Conservation (phyloP, 2,797 vertebrate genomes). For the Rachycentron canadum region DNA sequence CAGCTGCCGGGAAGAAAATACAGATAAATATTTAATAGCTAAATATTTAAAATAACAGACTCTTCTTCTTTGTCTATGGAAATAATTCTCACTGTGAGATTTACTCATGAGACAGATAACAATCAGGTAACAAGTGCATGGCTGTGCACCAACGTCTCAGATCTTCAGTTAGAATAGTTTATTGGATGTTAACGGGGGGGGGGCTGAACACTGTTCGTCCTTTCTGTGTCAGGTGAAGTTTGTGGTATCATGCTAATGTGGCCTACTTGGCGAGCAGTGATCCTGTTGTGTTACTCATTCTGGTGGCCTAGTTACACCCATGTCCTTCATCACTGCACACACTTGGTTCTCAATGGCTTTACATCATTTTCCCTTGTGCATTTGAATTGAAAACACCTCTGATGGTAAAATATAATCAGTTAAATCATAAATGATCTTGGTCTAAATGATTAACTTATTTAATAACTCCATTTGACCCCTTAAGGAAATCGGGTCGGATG, state of each 20-base stretch:
- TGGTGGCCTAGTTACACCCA: constrained; percentile 52
- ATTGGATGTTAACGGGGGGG: not conserved
- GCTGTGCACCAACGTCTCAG: not conserved
- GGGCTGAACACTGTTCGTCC: not conserved
- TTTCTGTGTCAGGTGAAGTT: constrained; percentile 44
- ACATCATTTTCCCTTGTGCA: not conserved
- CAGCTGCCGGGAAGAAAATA: not conserved
- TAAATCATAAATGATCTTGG: not conserved
- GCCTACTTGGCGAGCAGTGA: constrained; percentile 44
- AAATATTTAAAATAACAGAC: not conserved
- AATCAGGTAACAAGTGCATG: not conserved
- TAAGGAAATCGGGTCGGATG: constrained; percentile 15
- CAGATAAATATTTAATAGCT: not conserved
- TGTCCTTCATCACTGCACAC: constrained; percentile 30
- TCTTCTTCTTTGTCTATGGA: not conserved
- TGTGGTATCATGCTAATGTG: constrained; percentile 47
- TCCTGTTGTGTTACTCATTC: constrained; percentile 38
- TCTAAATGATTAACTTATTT: not conserved
- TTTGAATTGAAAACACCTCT: not conserved
- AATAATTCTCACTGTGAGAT: not conserved
- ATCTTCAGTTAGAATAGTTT: not conserved
- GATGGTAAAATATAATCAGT: not conserved
- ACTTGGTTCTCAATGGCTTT: not conserved
- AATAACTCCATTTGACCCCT: not conserved
- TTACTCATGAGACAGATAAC: not conserved